Evolutionary conservation across 64 coral and sea anemone genomes (phyloP).

Genomic region (Platygyra sinensis): DNA sequence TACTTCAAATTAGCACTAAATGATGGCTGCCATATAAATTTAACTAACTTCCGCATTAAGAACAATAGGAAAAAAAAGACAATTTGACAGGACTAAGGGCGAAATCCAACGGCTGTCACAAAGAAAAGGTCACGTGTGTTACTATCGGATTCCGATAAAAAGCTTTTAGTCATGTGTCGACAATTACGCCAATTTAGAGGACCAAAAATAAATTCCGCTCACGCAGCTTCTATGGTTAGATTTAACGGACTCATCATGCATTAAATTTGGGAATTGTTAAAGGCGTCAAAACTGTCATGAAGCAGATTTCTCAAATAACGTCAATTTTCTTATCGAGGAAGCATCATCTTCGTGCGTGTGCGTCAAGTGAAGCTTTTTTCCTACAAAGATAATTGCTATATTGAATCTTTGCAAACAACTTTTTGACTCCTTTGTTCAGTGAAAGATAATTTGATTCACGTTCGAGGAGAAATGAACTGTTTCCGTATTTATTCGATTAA

Average conservation of each 20-base stretch:
- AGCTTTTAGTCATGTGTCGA: neutral
- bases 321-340: constrained; percentile 22
- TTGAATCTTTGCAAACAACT: constrained; percentile 37
- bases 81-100: neutral
- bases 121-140: neutral
- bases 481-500: no score
- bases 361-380: constrained; percentile 22
- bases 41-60: constrained; percentile 17
- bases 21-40: neutral
- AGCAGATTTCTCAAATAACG: neutral
- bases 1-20: neutral
- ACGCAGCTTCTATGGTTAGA: neutral
- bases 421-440: neutral
- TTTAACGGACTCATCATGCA: neutral
- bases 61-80: neutral
- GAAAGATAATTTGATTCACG: constrained; percentile 3
- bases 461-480: neutral
- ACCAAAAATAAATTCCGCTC: neutral
- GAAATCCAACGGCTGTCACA: neutral
- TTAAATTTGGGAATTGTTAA: constrained; percentile 2
- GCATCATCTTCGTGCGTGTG: neutral
- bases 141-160: neutral
- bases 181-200: neutral
- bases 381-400: constrained; percentile 30
- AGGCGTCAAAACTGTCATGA: neutral